A percentile compares a stretch with the other conserved stretches of the same genome.
These are phyloP conservation scores for Parnassius glacialis DNA, from an alignment of 2,888 invertebrate species.

Conservation along the genomic window DNA sequence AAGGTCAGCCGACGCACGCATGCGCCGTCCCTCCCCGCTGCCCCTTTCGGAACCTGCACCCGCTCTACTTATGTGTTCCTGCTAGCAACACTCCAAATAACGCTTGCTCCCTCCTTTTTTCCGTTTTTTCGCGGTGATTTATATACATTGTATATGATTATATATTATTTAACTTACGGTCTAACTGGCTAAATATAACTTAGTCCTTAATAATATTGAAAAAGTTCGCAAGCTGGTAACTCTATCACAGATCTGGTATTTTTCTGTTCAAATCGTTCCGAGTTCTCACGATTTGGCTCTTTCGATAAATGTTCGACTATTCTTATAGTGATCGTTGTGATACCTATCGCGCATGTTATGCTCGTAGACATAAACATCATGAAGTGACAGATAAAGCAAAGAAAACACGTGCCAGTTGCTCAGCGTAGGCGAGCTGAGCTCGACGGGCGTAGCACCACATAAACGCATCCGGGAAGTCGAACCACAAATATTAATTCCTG, in stretches of 20 bases:
- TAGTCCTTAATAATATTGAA: too few species aligned
- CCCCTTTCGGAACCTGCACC: conserved; percentile 52
- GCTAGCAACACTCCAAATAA: conserved; percentile 56
- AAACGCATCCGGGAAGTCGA: conserved; percentile 22
- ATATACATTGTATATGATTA: too few species aligned
- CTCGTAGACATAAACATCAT: conserved; percentile 30
- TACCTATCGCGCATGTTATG: conserved; percentile 35
- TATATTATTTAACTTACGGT: too few species aligned
- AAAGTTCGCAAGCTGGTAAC: too few species aligned
- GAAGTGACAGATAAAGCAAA: conserved; percentile 24
- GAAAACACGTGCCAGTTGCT: conserved; percentile 48
- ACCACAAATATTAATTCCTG: conserved; percentile 12
- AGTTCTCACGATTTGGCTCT: not conserved
- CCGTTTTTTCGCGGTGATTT: conserved; percentile 11
- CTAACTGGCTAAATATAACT: not conserved
- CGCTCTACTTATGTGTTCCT: conserved; percentile 54
- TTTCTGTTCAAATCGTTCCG: too few species aligned
- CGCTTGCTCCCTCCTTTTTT: conserved; percentile 39
- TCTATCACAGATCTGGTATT: too few species aligned
- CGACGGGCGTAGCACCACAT: conserved; percentile 7
- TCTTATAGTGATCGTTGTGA: conserved; percentile 37
- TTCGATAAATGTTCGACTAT: conserved; percentile 32
- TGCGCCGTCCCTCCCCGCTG: conserved; percentile 55
- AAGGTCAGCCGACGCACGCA: conserved; percentile 77
- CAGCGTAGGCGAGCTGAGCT: conserved; percentile 41